phyloP scores from a whole-genome alignment of 2,888 invertebrate species.

The Cheilosia grossa region DNA sequence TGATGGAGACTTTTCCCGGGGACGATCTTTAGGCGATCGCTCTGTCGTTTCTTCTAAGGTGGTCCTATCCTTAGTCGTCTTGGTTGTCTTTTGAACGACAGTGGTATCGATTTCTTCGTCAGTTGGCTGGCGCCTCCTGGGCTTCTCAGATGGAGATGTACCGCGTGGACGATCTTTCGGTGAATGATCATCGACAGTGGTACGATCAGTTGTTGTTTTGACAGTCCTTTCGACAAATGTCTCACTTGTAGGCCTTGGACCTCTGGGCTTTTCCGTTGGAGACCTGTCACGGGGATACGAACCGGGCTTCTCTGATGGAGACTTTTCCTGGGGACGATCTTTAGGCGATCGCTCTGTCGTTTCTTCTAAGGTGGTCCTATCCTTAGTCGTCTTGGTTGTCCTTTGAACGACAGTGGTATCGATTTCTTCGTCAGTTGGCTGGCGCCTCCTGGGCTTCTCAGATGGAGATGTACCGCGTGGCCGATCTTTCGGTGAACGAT shows the following conservation, averaged over 20 bases:
- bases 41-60: slow-evolving; percentile 8
- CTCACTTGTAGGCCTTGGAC: neutral
- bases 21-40: too few species aligned
- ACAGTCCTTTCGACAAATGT: neutral
- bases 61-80: neutral
- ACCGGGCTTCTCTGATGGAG: slow-evolving; percentile 40
- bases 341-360: neutral
- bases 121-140: slow-evolving; percentile 3
- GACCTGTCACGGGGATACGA: slow-evolving; percentile 1
- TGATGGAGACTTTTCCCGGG: slow-evolving; percentile 19
- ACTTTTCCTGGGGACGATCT: neutral
- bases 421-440: slow-evolving; percentile 15
- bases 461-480: slow-evolving; percentile 37
- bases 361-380: slow-evolving; percentile 8
- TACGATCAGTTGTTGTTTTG: slow-evolving; percentile 1
- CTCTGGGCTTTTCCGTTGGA: neutral
- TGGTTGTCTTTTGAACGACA: slow-evolving; percentile 1
- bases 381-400: slow-evolving; percentile 9
- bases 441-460: neutral
- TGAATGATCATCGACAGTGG: neutral
- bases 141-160: slow-evolving; percentile 11
- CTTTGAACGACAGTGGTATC: neutral
- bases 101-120: slow-evolving; percentile 8
- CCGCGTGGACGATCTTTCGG: slow-evolving; percentile 17
- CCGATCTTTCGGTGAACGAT: slow-evolving; percentile 22